phyloP scores from a whole-genome alignment of 2,113 vertebrate species.

The Vanacampus margaritifer region DNA sequence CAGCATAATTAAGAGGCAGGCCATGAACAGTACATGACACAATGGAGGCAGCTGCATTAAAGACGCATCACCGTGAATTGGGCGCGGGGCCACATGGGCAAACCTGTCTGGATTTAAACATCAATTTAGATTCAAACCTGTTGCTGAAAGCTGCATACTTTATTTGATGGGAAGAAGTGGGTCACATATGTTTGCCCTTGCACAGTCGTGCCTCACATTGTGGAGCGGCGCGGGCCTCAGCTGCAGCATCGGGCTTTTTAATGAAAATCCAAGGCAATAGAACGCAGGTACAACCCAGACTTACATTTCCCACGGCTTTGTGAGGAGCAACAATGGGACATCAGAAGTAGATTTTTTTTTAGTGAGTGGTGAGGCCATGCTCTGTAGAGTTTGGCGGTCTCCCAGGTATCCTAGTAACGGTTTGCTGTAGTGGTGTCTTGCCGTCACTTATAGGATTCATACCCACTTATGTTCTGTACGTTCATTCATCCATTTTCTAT shows the following conservation, averaged over 20 bases:
- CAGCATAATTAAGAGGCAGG: slow-evolving; percentile 62
- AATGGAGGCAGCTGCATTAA: slow-evolving; percentile 59
- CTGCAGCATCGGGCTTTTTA: slow-evolving; percentile 66
- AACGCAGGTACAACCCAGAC: slow-evolving; percentile 73
- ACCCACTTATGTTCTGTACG: background rate
- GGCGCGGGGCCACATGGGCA: slow-evolving; percentile 58
- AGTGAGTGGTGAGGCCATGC: slow-evolving; percentile 65
- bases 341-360: slow-evolving; percentile 52
- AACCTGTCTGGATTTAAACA: slow-evolving; percentile 72
- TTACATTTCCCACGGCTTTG: slow-evolving; percentile 67
- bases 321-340: slow-evolving; percentile 67
- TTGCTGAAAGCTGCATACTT: slow-evolving; percentile 72
- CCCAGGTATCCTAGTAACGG: slow-evolving; percentile 41
- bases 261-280: slow-evolving; percentile 71
- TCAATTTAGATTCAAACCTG: slow-evolving; percentile 77
- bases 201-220: slow-evolving; percentile 63
- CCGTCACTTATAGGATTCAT: background rate
- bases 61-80: slow-evolving; percentile 47
- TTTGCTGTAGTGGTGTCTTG: background rate
- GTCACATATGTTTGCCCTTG: slow-evolving; percentile 80
- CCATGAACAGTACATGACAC: slow-evolving; percentile 43
- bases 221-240: slow-evolving; percentile 70
- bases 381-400: slow-evolving; percentile 56
- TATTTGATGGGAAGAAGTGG: slow-evolving; percentile 71
- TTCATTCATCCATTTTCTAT: background rate